These are phyloP conservation scores for Automeris io DNA, from an alignment of 2,888 invertebrate species.

Conservation along the genomic window DNA sequence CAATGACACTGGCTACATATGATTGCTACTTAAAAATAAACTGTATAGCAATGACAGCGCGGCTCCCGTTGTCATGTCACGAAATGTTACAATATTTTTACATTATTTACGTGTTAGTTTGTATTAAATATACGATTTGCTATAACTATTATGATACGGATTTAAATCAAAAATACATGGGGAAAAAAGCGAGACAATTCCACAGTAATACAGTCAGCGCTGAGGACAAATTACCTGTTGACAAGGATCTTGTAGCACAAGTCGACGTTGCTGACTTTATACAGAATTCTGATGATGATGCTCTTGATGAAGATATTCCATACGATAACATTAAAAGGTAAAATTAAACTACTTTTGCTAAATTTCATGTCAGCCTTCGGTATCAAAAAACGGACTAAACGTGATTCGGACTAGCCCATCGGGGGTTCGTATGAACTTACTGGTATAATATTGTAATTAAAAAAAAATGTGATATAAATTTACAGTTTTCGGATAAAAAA, in stretches of 20 bases:
- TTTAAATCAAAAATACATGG: background rate
- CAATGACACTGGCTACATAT: too few species aligned
- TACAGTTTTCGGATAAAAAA: too few species aligned
- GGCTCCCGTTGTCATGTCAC: slow-evolving; percentile 13
- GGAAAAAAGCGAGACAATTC: background rate
- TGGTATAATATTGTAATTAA: too few species aligned
- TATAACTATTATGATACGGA: slow-evolving; percentile 22
- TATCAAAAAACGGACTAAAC: too few species aligned
- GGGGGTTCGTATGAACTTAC: too few species aligned
- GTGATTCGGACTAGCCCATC: too few species aligned
- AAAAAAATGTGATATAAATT: too few species aligned
- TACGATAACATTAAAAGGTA: too few species aligned
- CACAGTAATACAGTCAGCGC: background rate
- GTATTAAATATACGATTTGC: slow-evolving; percentile 26
- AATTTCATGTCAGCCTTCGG: too few species aligned
- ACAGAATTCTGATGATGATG: slow-evolving; percentile 27
- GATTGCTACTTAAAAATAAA: background rate
- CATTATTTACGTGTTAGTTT: slow-evolving; percentile 21
- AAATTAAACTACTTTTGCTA: too few species aligned
- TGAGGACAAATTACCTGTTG: slow-evolving; percentile 8
- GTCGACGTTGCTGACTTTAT: slow-evolving; percentile 50
- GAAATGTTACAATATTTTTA: slow-evolving; percentile 30
- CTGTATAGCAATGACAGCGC: background rate
- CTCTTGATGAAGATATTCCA: background rate
- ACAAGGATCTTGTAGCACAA: slow-evolving; percentile 27